phyloP scores from a whole-genome alignment of 2,888 invertebrate species.

The Zaprionus lineosus region DNA sequence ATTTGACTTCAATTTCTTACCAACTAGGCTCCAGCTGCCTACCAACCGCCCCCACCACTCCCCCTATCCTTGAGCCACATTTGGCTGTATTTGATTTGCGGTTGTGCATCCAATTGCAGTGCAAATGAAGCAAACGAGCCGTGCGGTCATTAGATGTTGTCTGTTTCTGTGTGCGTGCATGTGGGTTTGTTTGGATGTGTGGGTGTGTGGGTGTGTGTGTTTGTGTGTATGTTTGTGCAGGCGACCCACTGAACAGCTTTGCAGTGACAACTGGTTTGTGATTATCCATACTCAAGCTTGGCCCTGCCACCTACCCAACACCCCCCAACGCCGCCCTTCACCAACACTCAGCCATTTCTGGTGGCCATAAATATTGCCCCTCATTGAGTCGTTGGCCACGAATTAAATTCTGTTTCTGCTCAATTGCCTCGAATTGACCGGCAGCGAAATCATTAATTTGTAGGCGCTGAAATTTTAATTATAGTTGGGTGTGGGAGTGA shows the following conservation, averaged over 20 bases:
- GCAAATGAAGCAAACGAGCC: constrained; percentile 75
- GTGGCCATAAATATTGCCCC: constrained; percentile 22
- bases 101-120: constrained; percentile 71
- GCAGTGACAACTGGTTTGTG: constrained; percentile 13
- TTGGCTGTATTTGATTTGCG: constrained; percentile 68
- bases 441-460: constrained; percentile 55
- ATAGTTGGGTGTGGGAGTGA: constrained; percentile 28
- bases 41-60: not conserved
- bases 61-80: not conserved
- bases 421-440: constrained; percentile 43
- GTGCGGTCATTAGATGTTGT: constrained; percentile 67
- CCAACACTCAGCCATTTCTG: not conserved
- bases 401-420: constrained; percentile 52
- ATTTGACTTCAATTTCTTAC: constrained; percentile 22
- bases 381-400: constrained; percentile 41
- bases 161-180: constrained; percentile 1
- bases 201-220: too few species aligned
- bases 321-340: not conserved
- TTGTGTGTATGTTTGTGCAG: too few species aligned
- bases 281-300: constrained; percentile 13
- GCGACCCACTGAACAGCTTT: too few species aligned
- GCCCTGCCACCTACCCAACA: too few species aligned
- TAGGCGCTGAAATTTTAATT: constrained; percentile 61
- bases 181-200: constrained; percentile 47
- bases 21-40: constrained; percentile 2